These are phyloP conservation scores for Nansenia antarctica DNA, from an alignment of 2,113 vertebrate genomes.

Conservation along the genomic window DNA sequence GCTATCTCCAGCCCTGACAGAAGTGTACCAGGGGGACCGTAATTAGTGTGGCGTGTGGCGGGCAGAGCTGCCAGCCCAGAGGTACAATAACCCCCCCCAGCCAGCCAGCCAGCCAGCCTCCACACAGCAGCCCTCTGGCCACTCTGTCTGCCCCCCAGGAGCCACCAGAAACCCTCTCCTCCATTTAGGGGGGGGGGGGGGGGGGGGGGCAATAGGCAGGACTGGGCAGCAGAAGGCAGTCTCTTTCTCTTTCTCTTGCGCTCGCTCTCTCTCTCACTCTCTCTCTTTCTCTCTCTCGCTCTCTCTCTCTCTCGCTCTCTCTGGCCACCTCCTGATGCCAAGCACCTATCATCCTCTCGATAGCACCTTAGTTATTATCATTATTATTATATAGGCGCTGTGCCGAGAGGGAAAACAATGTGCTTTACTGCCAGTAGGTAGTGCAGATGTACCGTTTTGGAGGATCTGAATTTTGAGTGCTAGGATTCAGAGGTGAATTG, in stretches of 20 bases:
- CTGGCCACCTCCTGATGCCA: neutral
- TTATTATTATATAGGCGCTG: neutral
- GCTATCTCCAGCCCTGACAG: conserved; percentile 6
- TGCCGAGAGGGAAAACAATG: neutral
- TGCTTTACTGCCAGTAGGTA: neutral
- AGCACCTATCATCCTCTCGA: neutral
- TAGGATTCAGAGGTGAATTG: no score
- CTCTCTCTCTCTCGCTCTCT: no score
- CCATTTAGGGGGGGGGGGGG: no score
- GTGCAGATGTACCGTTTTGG: neutral
- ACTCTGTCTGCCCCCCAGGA: no score
- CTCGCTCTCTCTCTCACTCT: no score
- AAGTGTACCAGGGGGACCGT: neutral
- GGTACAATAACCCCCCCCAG: neutral
- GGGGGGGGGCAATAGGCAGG: no score
- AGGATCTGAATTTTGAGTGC: neutral
- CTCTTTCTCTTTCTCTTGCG: no score
- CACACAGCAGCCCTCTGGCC: neutral
- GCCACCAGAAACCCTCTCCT: no score
- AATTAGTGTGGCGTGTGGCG: conserved; percentile 8
- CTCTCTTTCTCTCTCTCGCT: no score
- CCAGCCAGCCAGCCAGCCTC: neutral
- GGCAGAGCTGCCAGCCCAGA: conserved; percentile 1
- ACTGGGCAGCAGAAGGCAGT: no score
- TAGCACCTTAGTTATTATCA: neutral